A percentile compares a stretch with the other conserved stretches of the same genome.
phyloP scores from a whole-genome alignment of 2,888 invertebrate species.

The Drosophila merina region DNA sequence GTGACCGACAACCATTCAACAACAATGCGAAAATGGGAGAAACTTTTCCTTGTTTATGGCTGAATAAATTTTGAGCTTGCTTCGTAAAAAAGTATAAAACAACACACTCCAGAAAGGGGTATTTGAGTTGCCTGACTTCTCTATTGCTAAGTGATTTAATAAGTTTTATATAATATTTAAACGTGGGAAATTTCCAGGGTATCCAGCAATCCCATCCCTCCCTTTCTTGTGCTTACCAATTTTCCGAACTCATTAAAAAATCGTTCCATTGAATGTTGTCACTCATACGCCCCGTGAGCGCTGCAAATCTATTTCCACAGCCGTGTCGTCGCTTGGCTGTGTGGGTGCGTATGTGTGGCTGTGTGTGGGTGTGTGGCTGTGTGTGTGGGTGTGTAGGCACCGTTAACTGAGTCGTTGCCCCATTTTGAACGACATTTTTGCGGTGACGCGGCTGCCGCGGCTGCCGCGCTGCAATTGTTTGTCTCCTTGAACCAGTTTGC shows the following conservation, averaged over 20 bases:
- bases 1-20: constrained; percentile 43
- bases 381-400: constrained; percentile 18
- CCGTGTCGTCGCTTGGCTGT: constrained; percentile 22
- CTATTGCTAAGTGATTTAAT: neutral
- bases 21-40: constrained; percentile 54
- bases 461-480: constrained; percentile 60
- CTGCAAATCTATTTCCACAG: constrained; percentile 40
- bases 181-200: neutral
- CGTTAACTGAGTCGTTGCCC: constrained; percentile 53
- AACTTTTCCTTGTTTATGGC: constrained; percentile 48
- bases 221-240: constrained; percentile 33
- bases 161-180: neutral
- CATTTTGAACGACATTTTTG: constrained; percentile 66
- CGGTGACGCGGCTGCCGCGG: constrained; percentile 32
- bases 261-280: constrained; percentile 57
- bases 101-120: neutral
- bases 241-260: constrained; percentile 66
- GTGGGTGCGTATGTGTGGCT: constrained; percentile 7
- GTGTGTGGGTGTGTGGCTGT: constrained; percentile 10
- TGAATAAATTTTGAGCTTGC: constrained; percentile 19
- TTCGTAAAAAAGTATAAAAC: constrained; percentile 9
- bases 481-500: constrained; percentile 75
- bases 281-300: constrained; percentile 43
- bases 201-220: neutral
- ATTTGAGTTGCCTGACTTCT: neutral